These are phyloP conservation scores for Australoheros facetus DNA, from an alignment of 2,797 vertebrate species.

Conservation along the genomic window DNA sequence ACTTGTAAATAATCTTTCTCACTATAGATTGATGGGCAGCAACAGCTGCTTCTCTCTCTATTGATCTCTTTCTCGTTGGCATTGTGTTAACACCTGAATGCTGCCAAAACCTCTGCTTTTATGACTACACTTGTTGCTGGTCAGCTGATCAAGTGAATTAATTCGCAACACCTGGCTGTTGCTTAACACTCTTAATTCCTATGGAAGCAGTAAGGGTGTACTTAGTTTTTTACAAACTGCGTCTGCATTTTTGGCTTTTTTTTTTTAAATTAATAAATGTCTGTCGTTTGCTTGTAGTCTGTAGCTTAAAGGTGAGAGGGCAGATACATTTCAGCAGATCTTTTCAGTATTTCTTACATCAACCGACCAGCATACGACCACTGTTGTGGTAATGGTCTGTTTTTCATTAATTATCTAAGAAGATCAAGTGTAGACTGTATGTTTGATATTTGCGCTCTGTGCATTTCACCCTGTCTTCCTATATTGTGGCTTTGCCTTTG, in stretches of 20 bases:
- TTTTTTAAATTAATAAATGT: background rate
- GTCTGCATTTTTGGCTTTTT: background rate
- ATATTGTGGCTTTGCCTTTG: slow-evolving; percentile 90
- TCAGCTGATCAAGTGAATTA: too few relatives aligned
- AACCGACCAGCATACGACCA: background rate
- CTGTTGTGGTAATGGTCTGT: background rate
- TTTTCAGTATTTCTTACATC: background rate
- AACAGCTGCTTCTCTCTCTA: background rate
- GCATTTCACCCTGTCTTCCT: slow-evolving; percentile 64
- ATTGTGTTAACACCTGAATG: background rate
- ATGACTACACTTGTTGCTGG: too few relatives aligned
- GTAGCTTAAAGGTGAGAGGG: background rate
- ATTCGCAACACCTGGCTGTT: too few relatives aligned
- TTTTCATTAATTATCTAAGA: slow-evolving; percentile 38
- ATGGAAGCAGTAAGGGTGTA: background rate
- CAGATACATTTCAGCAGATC: background rate
- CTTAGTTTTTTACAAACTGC: background rate
- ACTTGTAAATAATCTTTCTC: background rate
- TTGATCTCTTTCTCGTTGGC: background rate
- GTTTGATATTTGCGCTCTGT: slow-evolving; percentile 36
- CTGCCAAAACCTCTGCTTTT: background rate
- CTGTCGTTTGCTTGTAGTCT: background rate
- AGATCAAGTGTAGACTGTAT: slow-evolving; percentile 29
- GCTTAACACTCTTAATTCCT: background rate
- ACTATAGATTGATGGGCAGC: background rate